Evolutionary conservation across 2,888 invertebrate genomes (phyloP).

Genomic region (Agriopis leucophaearia): DNA sequence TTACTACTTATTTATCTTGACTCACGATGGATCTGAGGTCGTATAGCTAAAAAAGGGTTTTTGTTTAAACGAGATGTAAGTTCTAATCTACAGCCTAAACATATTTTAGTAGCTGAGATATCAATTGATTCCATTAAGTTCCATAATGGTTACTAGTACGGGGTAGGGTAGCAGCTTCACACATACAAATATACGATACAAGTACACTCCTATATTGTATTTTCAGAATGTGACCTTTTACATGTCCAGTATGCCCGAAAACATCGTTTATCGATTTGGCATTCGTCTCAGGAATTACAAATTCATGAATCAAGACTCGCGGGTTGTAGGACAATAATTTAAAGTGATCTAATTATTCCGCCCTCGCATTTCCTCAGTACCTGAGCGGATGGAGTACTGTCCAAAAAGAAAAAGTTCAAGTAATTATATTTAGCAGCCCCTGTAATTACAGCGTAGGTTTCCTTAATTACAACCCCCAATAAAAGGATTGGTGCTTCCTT

Average conservation of each 20-base stretch:
- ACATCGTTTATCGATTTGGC: slow-evolving; percentile 27
- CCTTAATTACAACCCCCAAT: slow-evolving; percentile 81
- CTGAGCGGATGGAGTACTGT: slow-evolving; percentile 62
- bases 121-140: no score
- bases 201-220: slow-evolving; percentile 1
- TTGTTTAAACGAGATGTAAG: no score
- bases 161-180: no score
- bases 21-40: no score
- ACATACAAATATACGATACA: no score
- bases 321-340: slow-evolving; percentile 34
- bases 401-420: slow-evolving; percentile 74
- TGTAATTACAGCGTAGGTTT: slow-evolving; percentile 83
- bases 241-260: slow-evolving; percentile 8
- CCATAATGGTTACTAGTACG: no score
- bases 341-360: slow-evolving; percentile 45
- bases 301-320: slow-evolving; percentile 30
- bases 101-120: no score
- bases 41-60: no score
- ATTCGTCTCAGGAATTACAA: slow-evolving; percentile 28
- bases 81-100: no score
- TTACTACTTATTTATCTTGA: no score
- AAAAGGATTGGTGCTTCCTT: slow-evolving; percentile 83
- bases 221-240: slow-evolving; percentile 15
- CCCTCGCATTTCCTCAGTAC: slow-evolving; percentile 46
- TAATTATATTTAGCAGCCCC: slow-evolving; percentile 86